Percentiles rank a stretch among this genome's conserved stretches.
These are phyloP conservation scores for Microdon myrmicae DNA, from an alignment of 2,888 invertebrate genomes.

Conservation along the genomic window DNA sequence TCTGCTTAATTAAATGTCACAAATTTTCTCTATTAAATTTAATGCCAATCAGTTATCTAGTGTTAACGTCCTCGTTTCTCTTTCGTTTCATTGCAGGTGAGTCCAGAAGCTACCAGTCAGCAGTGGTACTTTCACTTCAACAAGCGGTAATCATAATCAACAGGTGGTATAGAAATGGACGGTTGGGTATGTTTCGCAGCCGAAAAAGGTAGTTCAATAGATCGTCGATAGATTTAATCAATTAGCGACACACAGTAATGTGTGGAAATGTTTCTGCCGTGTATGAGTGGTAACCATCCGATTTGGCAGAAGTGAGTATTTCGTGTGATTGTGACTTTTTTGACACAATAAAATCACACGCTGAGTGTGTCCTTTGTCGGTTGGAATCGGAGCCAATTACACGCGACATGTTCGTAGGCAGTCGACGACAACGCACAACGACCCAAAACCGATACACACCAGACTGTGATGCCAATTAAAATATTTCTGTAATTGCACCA, in stretches of 20 bases:
- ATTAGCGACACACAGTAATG: conserved; percentile 23
- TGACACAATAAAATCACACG: conserved; percentile 34
- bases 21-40: conserved; percentile 35
- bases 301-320: conserved; percentile 23
- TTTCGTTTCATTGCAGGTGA: conserved; percentile 35
- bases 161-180: conserved; percentile 34
- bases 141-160: conserved; percentile 33
- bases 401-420: conserved; percentile 10
- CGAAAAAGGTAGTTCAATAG: too few species aligned
- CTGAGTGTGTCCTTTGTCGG: conserved; percentile 17
- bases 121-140: conserved; percentile 36
- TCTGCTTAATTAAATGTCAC: conserved; percentile 45
- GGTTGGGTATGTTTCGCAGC: too few species aligned
- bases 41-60: conserved; percentile 42
- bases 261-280: neutral
- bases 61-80: conserved; percentile 29
- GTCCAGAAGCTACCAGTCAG: conserved; percentile 4
- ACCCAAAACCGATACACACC: neutral
- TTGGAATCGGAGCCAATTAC: conserved; percentile 23
- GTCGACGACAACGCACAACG: neutral
- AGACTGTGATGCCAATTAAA: conserved; percentile 46
- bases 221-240: conserved; percentile 27
- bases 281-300: conserved; percentile 17
- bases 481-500: conserved; percentile 45
- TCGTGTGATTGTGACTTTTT: conserved; percentile 27